Percentiles rank a stretch among this genome's conserved stretches.
phyloP scores from a whole-genome alignment of 2,113 vertebrate species.

The Indicator indicator region DNA sequence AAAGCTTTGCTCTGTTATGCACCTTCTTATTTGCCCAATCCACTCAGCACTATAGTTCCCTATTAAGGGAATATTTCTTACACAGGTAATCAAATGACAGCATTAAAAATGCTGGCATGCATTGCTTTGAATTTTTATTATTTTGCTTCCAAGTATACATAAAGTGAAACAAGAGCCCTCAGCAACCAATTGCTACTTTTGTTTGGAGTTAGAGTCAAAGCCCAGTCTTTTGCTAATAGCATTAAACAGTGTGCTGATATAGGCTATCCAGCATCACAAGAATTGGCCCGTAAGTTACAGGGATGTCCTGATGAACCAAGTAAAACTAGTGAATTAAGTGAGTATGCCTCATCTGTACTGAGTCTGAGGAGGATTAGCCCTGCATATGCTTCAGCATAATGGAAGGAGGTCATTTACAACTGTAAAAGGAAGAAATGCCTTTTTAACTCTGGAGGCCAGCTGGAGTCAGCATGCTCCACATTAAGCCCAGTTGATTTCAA shows the following conservation, averaged over 20 bases:
- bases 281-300: not conserved
- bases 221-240: not conserved
- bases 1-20: not conserved
- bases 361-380: not conserved
- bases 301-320: not conserved
- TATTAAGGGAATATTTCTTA: not conserved
- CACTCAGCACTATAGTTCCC: not conserved
- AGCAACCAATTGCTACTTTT: not conserved
- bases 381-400: not conserved
- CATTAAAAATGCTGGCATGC: not conserved
- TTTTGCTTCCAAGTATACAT: not conserved
- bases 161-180: not conserved
- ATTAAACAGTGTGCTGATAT: fast-evolving
- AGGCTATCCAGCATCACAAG: not conserved
- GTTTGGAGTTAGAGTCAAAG: not conserved
- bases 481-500: not conserved
- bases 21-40: not conserved
- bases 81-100: not conserved
- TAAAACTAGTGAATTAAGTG: not conserved
- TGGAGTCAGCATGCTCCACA: not conserved
- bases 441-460: not conserved
- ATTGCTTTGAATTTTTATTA: not conserved
- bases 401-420: not conserved
- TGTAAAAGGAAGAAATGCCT: not conserved
- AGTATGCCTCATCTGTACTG: not conserved